Conservation (phyloP, 1,140 invertebrate genomes). For the Caenorhabditis brenneri region DNA sequence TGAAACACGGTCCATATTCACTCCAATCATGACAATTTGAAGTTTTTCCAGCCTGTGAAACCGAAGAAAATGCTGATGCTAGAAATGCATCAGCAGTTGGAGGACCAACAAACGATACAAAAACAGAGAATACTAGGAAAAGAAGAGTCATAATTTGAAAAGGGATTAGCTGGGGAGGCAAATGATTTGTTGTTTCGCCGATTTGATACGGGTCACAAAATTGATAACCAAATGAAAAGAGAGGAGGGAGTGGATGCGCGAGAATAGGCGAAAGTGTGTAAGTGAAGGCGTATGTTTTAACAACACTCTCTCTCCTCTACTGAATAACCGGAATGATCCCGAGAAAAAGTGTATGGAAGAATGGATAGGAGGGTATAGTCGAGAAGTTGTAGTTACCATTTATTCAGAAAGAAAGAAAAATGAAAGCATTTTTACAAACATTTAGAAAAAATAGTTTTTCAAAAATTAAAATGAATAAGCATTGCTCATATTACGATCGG, state of each 20-base stretch:
- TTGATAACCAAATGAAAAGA: not conserved
- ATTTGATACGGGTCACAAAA: not conserved
- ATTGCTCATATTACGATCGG: conserved; percentile 62
- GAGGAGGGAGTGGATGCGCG: not conserved
- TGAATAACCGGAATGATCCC: conserved; percentile 22
- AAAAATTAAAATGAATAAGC: conserved; percentile 56
- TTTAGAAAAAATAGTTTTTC: not conserved
- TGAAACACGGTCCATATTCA: conserved; percentile 61
- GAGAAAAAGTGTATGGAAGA: not conserved
- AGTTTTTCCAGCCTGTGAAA: conserved; percentile 54
- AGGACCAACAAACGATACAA: conserved; percentile 46
- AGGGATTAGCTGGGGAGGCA: not conserved
- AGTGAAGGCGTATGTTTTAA: conserved; percentile 15
- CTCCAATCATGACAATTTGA: conserved; percentile 59
- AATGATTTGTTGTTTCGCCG: not conserved
- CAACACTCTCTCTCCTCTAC: not conserved
- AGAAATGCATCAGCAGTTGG: conserved; percentile 53
- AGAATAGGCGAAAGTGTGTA: not conserved
- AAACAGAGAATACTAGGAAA: conserved; percentile 30
- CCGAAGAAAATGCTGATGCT: conserved; percentile 62
- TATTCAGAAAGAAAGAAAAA: conserved; percentile 7
- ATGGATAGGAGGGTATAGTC: not conserved
- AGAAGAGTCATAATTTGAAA: not conserved
- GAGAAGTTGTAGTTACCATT: not conserved
- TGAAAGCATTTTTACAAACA: conserved; percentile 26